Evolutionary conservation across 30 jellyfish, hydroid and myxozoan genomes (phyloP).

Genomic region (Aurelia coerulea): DNA sequence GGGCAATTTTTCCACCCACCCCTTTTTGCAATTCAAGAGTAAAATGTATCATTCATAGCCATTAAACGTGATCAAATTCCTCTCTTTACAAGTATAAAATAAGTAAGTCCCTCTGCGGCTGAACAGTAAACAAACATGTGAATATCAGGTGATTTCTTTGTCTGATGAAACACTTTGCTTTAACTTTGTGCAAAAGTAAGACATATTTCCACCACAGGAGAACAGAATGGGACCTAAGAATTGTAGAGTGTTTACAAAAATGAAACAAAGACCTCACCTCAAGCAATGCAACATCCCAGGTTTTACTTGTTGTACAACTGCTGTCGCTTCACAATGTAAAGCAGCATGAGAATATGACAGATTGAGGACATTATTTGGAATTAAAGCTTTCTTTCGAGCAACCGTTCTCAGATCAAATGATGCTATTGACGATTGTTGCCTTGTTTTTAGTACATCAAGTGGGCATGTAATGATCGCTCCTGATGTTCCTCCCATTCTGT

Average conservation of each 20-base stretch:
- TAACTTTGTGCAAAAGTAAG: not conserved
- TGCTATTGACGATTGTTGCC: slow-evolving; percentile 74
- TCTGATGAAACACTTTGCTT: too few species aligned
- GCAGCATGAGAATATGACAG: slow-evolving; percentile 61
- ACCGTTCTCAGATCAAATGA: slow-evolving; percentile 22
- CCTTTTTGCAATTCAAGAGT: too few species aligned
- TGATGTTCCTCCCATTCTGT: slow-evolving; percentile 79
- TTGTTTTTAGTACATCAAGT: slow-evolving; percentile 72
- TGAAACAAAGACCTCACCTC: slow-evolving; percentile 23
- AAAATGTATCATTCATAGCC: too few species aligned
- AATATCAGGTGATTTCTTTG: too few species aligned
- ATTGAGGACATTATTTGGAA: slow-evolving; percentile 28
- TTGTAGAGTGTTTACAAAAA: not conserved
- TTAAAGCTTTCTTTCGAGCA: slow-evolving; percentile 19
- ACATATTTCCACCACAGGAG: not conserved
- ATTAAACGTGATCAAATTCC: too few species aligned
- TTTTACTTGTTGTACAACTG: slow-evolving; percentile 34
- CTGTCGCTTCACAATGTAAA: slow-evolving; percentile 23
- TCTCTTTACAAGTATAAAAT: too few species aligned
- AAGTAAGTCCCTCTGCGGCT: too few species aligned
- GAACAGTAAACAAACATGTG: too few species aligned
- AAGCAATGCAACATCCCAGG: slow-evolving; percentile 64
- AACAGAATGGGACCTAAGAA: not conserved
- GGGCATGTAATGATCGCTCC: slow-evolving; percentile 79
- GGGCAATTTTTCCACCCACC: too few species aligned